Evolutionary conservation across 1,140 invertebrate species (phyloP), one percentile per base, ranked within the genome.

Genomic region (Aphaenogaster floridana): DNA sequence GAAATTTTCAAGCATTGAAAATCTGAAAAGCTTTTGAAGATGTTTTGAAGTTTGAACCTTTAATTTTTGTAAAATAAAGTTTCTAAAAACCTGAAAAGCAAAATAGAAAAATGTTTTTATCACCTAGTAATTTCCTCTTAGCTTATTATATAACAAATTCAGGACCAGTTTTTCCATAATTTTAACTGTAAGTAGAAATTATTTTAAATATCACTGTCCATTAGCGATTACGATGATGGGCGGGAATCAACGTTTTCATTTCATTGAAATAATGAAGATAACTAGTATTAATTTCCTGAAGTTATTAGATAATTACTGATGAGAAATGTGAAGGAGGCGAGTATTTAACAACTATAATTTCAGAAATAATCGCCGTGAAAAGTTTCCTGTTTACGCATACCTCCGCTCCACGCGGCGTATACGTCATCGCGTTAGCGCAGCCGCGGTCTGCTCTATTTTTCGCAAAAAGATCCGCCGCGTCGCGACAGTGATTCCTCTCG

Each of bases 371-470:
- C 28, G 42, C 17, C 64, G 64, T 39, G 64, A 42, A 54, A 57
- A 71, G 50, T 81, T 71, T 81, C 79, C 50, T 81, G 52, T 81
- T 81, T 81, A 71, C 28, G 45, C 54, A 50, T 54, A 79, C 15
- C 15, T 17, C 7, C 48, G 52, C 34, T 54, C 34, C 6, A 4
- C 13, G 61, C 13, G 61, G 61, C 1, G 6, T 34, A 21, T 17
- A 59, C 42, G 17, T 48, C 76, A 34, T 78, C 76, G 59, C 28
- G 39, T 79, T 39, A 64, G 28, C 39, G 39, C 42, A n/a, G 54
- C 2, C 17, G 61, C 2, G 17, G 11, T 54, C 21, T 21, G 50
- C 36, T 81, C 64, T 45, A 59, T 81, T 57, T 81, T 34, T 81
- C 66, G 21, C 3, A 45, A 57, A 57, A 71, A 42, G 52, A 71